phyloP scores from a whole-genome alignment of 2,888 invertebrate genomes.

The Drosophila gaucha region DNA sequence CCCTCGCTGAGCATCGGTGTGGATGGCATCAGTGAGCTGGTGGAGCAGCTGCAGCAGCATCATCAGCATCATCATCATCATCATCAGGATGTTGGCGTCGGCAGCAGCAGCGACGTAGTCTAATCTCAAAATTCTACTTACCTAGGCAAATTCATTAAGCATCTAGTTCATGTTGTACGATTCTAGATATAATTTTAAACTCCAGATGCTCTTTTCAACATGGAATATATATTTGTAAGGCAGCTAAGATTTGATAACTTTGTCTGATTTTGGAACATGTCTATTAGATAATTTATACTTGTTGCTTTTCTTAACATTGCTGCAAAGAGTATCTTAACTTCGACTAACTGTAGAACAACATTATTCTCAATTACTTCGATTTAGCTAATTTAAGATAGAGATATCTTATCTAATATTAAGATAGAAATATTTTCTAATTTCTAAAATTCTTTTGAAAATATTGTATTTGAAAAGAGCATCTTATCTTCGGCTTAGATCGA shows the following conservation, averaged over 20 bases:
- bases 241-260: background rate
- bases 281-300: no score
- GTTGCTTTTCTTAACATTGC: no score
- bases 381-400: no score
- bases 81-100: slow-evolving; percentile 27
- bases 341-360: no score
- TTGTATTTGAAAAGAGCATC: slow-evolving; percentile 1
- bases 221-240: background rate
- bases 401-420: no score
- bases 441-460: background rate
- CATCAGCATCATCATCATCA: background rate
- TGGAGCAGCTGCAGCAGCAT: slow-evolving; percentile 78
- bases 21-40: slow-evolving; percentile 83
- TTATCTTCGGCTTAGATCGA: background rate
- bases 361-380: no score
- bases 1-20: slow-evolving; percentile 81
- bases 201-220: slow-evolving; percentile 20
- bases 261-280: background rate
- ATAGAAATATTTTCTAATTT: no score
- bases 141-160: slow-evolving; percentile 49
- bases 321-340: no score
- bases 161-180: slow-evolving; percentile 54
- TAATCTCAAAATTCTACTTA: slow-evolving; percentile 8
- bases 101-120: slow-evolving; percentile 19
- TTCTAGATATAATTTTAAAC: slow-evolving; percentile 22